phyloP scores from a whole-genome alignment of 2,888 invertebrate genomes.

The Norana najaformis region DNA sequence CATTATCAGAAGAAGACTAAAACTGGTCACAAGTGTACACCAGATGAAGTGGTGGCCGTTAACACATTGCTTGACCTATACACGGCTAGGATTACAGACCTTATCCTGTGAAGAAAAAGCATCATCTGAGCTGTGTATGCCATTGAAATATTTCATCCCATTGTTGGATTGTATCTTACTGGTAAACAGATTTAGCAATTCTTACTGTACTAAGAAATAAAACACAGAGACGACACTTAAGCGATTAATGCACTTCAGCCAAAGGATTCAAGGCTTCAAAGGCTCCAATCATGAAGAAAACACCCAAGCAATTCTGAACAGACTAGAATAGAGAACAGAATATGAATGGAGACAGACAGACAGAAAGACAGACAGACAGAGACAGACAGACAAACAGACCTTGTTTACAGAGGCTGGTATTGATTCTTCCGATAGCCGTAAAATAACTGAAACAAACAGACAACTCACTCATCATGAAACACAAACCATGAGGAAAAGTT shows the following conservation, averaged over 20 bases:
- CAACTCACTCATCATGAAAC: neutral
- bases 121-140: neutral
- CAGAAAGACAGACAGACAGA: neutral
- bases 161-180: no score
- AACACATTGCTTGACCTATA: neutral
- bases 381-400: conserved; percentile 53
- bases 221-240: no score
- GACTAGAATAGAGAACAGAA: neutral
- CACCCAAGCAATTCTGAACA: neutral
- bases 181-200: no score
- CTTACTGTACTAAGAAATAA: no score
- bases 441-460: conserved; percentile 69
- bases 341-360: neutral
- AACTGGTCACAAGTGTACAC: no score
- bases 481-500: neutral
- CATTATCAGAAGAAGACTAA: no score
- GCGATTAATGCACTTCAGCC: no score
- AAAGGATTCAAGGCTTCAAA: no score
- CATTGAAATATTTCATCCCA: no score
- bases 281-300: no score
- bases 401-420: conserved; percentile 78
- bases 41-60: neutral
- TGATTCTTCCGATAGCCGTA: conserved; percentile 80
- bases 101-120: neutral
- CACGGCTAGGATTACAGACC: neutral